phyloP scores from a whole-genome alignment of 2,113 vertebrate genomes.

The Oryctolagus cuniculus region DNA sequence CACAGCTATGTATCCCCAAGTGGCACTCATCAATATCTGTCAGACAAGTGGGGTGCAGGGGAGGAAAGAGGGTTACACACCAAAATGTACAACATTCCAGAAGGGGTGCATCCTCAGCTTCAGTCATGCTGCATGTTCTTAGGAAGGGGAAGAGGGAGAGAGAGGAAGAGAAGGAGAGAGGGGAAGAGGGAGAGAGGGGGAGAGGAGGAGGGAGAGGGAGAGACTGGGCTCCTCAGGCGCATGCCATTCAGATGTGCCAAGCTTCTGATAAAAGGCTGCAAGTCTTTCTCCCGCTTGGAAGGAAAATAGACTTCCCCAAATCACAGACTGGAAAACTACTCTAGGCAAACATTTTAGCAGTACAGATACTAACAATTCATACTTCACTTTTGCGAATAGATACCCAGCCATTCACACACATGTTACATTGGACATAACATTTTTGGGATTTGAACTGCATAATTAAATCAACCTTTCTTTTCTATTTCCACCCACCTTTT shows the following conservation, averaged over 20 bases:
- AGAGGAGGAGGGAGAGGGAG: neutral
- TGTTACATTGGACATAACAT: neutral
- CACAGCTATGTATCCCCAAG: slow-evolving; percentile 86
- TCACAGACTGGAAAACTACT: neutral
- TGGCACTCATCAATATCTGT: slow-evolving; percentile 92
- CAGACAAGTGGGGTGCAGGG: neutral
- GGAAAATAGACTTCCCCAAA: neutral
- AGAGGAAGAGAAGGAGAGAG: too few species aligned
- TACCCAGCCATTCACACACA: neutral
- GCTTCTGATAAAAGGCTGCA: neutral
- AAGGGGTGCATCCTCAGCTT: neutral
- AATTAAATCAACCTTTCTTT: neutral
- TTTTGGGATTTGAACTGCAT: neutral
- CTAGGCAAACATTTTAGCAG: neutral
- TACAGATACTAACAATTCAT: neutral
- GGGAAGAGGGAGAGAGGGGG: too few species aligned
- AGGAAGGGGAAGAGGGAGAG: neutral
- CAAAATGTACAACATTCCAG: neutral
- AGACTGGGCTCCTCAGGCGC: neutral
- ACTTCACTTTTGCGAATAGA: neutral
- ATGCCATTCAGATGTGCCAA: neutral
- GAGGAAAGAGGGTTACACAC: neutral
- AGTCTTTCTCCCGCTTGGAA: neutral
- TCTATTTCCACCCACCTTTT: neutral
- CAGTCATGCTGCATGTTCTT: neutral